phyloP scores from a whole-genome alignment of 2,888 invertebrate species.

The Lasiommata megera region DNA sequence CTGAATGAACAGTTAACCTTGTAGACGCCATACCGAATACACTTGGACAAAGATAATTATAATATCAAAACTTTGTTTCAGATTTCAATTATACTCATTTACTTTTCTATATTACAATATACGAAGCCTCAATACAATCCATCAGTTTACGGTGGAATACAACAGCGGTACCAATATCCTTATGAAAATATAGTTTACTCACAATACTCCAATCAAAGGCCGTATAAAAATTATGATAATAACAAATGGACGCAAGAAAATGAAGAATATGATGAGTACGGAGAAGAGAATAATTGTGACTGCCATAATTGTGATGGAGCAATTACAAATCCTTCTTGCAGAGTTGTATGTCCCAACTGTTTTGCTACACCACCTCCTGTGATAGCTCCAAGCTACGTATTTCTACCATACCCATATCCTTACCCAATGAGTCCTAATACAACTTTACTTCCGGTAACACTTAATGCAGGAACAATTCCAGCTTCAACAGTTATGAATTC shows the following conservation, averaged over 20 bases:
- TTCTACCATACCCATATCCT: conserved; percentile 29
- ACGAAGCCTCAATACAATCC: conserved; percentile 21
- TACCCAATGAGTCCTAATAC: conserved; percentile 21
- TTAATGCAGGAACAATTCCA: conserved; percentile 23
- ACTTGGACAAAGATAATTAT: too few species aligned
- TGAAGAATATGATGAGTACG: conserved; percentile 34
- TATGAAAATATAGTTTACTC: conserved; percentile 16
- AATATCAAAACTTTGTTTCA: conserved; percentile 22
- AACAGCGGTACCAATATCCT: conserved; percentile 19
- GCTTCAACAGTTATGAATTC: conserved; percentile 17
- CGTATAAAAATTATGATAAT: conserved; percentile 11
- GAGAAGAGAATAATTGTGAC: conserved; percentile 39
- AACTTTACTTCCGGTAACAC: not conserved
- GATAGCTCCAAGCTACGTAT: conserved; percentile 19
- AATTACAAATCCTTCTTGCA: conserved; percentile 27
- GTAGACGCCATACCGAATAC: too few species aligned
- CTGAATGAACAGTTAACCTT: too few species aligned
- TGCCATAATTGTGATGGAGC: conserved; percentile 32
- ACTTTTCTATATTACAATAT: conserved; percentile 16
- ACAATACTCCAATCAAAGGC: conserved; percentile 14
- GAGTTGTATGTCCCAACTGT: conserved; percentile 30
- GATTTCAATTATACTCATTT: conserved; percentile 23
- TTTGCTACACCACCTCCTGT: conserved; percentile 9
- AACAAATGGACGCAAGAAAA: conserved; percentile 17
- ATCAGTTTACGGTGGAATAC: conserved; percentile 3